Percentiles rank a stretch among this genome's conserved stretches.
Conservation (phyloP, 2,113 vertebrate species). For the Oreochromis aureus region DNA sequence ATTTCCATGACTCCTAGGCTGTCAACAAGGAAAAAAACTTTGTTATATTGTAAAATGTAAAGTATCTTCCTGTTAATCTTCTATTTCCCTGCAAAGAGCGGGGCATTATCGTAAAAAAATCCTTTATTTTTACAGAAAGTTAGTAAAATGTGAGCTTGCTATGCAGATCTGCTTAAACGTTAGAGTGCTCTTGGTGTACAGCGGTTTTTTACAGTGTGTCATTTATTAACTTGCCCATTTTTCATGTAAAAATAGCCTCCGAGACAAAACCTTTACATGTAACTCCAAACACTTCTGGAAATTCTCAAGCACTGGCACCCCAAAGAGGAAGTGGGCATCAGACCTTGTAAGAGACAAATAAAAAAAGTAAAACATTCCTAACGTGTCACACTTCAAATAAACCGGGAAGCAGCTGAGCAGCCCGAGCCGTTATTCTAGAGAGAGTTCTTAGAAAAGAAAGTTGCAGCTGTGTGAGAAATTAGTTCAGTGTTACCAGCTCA, state of each 20-base stretch:
- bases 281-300: background rate
- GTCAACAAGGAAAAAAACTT: rapidly evolving
- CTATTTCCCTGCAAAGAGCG: background rate
- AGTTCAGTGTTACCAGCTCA: background rate
- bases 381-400: background rate
- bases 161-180: background rate
- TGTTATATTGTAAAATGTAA: background rate
- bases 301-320: background rate
- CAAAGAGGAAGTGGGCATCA: background rate
- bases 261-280: background rate
- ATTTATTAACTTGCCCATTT: background rate
- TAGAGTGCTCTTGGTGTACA: rapidly evolving
- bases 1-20: background rate
- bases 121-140: background rate
- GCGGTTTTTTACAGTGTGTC: background rate
- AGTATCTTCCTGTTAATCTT: background rate
- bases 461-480: background rate
- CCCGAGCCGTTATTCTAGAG: background rate
- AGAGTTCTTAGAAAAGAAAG: background rate
- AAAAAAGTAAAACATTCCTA: background rate
- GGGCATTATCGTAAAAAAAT: background rate
- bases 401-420: background rate
- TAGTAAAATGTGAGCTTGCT: background rate
- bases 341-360: background rate
- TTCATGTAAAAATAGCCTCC: background rate